Conservation (phyloP, 2,888 invertebrate genomes). For the Apomyelois bistriatella region DNA sequence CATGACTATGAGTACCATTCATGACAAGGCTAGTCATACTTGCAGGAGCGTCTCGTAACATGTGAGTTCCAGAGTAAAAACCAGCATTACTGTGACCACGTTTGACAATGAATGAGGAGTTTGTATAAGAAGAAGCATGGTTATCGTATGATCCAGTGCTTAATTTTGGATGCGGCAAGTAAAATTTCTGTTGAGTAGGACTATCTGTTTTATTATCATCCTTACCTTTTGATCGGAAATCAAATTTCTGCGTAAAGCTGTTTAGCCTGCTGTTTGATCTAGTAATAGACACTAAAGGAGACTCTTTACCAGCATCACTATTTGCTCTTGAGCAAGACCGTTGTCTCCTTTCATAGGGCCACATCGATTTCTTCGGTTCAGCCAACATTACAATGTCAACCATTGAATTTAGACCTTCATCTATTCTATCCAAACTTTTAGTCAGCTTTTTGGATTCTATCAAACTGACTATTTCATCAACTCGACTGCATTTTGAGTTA, state of each 20-base stretch:
- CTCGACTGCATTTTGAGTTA: conserved; percentile 60
- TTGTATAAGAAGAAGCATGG: conserved; percentile 54
- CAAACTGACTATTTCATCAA: conserved; percentile 75
- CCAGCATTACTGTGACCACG: conserved; percentile 82
- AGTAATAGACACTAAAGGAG: conserved; percentile 56
- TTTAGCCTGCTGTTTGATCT: conserved; percentile 50
- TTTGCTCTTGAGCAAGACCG: conserved; percentile 62
- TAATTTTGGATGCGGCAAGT: conserved; percentile 52
- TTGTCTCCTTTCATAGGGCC: conserved; percentile 67
- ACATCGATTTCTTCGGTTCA: conserved; percentile 66
- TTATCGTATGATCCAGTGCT: conserved; percentile 57
- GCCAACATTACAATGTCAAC: conserved; percentile 85
- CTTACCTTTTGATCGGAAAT: conserved; percentile 54
- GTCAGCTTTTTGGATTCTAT: conserved; percentile 82
- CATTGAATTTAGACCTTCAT: conserved; percentile 85
- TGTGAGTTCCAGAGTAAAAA: conserved; percentile 81
- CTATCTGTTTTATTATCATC: conserved; percentile 46
- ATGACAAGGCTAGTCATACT: conserved; percentile 71
- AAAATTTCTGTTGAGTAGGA: conserved; percentile 47
- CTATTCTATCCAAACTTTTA: conserved; percentile 89
- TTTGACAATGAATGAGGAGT: conserved; percentile 81
- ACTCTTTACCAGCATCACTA: conserved; percentile 61
- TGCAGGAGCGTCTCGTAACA: conserved; percentile 68
- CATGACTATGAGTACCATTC: conserved; percentile 65
- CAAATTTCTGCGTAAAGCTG: conserved; percentile 39